Conservation (phyloP, 2,888 invertebrate species). For the Watsonalla binaria region DNA sequence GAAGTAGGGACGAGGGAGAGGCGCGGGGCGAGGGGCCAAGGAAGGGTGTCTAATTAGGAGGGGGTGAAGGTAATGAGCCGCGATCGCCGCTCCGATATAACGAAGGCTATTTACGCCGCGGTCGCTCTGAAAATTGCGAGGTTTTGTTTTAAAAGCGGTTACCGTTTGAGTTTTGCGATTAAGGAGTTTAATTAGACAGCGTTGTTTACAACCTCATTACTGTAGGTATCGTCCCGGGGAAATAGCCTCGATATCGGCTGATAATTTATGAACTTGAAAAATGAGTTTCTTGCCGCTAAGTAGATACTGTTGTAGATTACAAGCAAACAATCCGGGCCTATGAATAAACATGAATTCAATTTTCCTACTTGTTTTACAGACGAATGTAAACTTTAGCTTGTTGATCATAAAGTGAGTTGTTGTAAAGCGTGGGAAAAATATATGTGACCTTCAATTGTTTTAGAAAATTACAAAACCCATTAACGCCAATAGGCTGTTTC, state of each 20-base stretch:
- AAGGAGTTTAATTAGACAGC: slow-evolving; percentile 78
- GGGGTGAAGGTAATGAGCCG: slow-evolving; percentile 75
- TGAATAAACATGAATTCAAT: slow-evolving; percentile 57
- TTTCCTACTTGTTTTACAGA: slow-evolving; percentile 23
- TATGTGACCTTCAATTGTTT: slow-evolving; percentile 47
- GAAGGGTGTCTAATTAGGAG: slow-evolving; percentile 70
- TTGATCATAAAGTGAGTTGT: slow-evolving; percentile 22
- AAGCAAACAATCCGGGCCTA: slow-evolving; percentile 47
- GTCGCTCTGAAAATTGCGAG: slow-evolving; percentile 74
- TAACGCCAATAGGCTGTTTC: slow-evolving; percentile 20
- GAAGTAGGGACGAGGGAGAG: slow-evolving; percentile 32
- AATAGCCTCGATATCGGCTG: slow-evolving; percentile 69
- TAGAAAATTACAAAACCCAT: slow-evolving; percentile 31
- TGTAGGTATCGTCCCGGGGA: slow-evolving; percentile 48
- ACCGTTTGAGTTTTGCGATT: slow-evolving; percentile 78
- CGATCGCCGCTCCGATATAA: slow-evolving; percentile 76
- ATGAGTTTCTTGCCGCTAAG: slow-evolving; percentile 60
- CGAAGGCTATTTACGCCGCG: slow-evolving; percentile 75
- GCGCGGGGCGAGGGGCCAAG: slow-evolving; percentile 23
- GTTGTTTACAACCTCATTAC: slow-evolving; percentile 79
- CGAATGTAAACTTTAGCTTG: slow-evolving; percentile 26
- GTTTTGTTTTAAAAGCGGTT: slow-evolving; percentile 78
- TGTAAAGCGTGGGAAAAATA: slow-evolving; percentile 15
- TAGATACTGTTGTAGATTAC: slow-evolving; percentile 57
- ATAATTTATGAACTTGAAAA: slow-evolving; percentile 75